These are phyloP conservation scores for Trypoxylus dichotomus DNA, from an alignment of 1,140 invertebrate species.

Conservation along the genomic window DNA sequence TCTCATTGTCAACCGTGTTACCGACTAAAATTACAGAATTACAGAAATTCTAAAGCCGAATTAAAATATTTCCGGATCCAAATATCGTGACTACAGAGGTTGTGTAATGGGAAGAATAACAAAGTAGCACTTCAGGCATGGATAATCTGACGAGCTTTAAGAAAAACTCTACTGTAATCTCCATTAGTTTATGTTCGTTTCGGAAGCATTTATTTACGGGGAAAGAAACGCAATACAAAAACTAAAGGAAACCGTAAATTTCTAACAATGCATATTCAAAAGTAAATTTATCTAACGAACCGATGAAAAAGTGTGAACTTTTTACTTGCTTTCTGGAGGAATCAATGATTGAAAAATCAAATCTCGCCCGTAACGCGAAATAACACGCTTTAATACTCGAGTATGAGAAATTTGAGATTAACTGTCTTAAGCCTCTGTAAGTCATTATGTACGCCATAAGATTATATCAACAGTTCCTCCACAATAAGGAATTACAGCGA, in stretches of 20 bases:
- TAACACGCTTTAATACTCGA: slow-evolving; percentile 1
- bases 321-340: neutral
- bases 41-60: too few species aligned
- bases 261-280: neutral
- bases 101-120: neutral
- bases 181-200: neutral
- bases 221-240: neutral
- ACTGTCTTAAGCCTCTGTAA: slow-evolving; percentile 11
- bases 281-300: slow-evolving; percentile 19
- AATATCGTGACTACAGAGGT: too few species aligned
- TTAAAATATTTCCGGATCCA: too few species aligned
- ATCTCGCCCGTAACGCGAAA: slow-evolving; percentile 5
- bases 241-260: slow-evolving; percentile 22
- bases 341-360: slow-evolving; percentile 14
- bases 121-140: neutral
- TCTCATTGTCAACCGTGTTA: too few species aligned
- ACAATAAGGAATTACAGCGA: slow-evolving; percentile 13
- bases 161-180: neutral
- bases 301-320: neutral
- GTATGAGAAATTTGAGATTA: slow-evolving; percentile 11
- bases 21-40: too few species aligned
- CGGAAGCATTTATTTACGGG: neutral
- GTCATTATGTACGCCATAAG: slow-evolving; percentile 14
- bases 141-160: neutral
- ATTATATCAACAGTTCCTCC: slow-evolving; percentile 9